These are phyloP conservation scores for Tetrax tetrax DNA, from an alignment of 2,113 vertebrate genomes.

Conservation along the genomic window DNA sequence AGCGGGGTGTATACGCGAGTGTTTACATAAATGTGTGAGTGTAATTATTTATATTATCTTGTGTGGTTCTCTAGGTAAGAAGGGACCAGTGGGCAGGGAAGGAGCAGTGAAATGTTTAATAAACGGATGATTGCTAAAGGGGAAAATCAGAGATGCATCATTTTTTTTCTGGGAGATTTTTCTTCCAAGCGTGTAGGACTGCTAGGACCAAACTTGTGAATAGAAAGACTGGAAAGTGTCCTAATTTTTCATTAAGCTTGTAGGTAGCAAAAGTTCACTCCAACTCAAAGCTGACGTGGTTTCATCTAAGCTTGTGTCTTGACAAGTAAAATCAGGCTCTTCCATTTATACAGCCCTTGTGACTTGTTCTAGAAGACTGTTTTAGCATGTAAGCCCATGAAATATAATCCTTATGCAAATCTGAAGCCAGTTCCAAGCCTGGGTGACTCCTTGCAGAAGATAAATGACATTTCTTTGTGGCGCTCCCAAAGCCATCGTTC, in stretches of 20 bases:
- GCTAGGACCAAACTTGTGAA: not conserved
- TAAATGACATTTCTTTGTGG: not conserved
- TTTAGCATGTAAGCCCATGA: not conserved
- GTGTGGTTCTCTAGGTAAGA: constrained; percentile 13
- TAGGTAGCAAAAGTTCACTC: not conserved
- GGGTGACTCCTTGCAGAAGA: not conserved
- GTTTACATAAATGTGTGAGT: not conserved
- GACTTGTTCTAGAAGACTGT: not conserved
- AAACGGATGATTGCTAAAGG: not conserved
- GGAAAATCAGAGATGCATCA: not conserved
- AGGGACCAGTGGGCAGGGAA: constrained; percentile 14
- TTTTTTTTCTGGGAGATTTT: not conserved
- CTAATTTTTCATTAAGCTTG: not conserved
- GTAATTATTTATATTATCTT: not conserved
- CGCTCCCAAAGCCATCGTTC: accelerated
- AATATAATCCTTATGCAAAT: constrained; percentile 3
- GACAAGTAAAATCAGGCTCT: constrained; percentile 22
- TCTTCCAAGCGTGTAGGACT: not conserved
- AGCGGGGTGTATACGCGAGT: not conserved
- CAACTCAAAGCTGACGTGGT: not conserved
- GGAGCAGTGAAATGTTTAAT: not conserved
- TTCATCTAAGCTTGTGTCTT: not conserved
- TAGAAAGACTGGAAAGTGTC: not conserved
- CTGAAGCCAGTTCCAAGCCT: not conserved
- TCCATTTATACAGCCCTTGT: not conserved